Evolutionary conservation across 2,888 invertebrate species (phyloP).

Genomic region (Oxystoma pomonae): DNA sequence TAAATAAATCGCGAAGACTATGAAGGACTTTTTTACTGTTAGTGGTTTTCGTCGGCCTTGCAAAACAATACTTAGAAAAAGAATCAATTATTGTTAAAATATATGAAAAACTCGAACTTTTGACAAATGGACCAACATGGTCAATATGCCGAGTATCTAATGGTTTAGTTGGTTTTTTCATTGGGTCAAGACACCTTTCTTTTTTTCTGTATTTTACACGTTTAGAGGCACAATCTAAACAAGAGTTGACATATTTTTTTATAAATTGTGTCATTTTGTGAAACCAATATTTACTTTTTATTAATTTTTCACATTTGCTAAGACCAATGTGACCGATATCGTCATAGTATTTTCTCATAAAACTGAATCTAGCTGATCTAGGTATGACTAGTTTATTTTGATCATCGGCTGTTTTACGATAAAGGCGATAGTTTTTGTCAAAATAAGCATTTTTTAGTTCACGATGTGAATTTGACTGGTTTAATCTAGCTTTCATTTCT

Average conservation of each 20-base stretch:
- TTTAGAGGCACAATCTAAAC: too few relatives aligned
- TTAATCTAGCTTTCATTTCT: slow-evolving; percentile 8
- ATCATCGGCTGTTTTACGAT: slow-evolving; percentile 3
- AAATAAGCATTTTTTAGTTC: slow-evolving; percentile 8
- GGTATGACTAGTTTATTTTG: slow-evolving; percentile 1
- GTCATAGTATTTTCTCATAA: slow-evolving; percentile 7
- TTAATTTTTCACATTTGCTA: neutral
- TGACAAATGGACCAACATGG: slow-evolving; percentile 19
- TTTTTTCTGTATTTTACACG: too few relatives aligned
- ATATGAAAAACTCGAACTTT: slow-evolving; percentile 14
- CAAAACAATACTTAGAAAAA: slow-evolving; percentile 17
- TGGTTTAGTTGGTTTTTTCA: slow-evolving; percentile 17
- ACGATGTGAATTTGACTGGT: slow-evolving; percentile 1
- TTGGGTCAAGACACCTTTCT: slow-evolving; percentile 19
- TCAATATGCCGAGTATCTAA: slow-evolving; percentile 24
- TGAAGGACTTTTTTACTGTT: slow-evolving; percentile 16
- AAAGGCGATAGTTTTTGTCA: neutral
- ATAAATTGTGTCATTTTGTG: slow-evolving; percentile 13
- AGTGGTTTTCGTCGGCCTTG: slow-evolving; percentile 15
- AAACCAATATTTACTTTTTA: slow-evolving; percentile 17
- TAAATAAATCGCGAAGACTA: slow-evolving; percentile 17
- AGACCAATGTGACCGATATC: slow-evolving; percentile 6
- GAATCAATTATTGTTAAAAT: slow-evolving; percentile 21
- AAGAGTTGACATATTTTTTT: too few relatives aligned
- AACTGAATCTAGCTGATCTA: neutral